Base-by-base conservation (phyloP, 2,113 vertebrate species). In the Nycticorax nycticorax region DNA sequence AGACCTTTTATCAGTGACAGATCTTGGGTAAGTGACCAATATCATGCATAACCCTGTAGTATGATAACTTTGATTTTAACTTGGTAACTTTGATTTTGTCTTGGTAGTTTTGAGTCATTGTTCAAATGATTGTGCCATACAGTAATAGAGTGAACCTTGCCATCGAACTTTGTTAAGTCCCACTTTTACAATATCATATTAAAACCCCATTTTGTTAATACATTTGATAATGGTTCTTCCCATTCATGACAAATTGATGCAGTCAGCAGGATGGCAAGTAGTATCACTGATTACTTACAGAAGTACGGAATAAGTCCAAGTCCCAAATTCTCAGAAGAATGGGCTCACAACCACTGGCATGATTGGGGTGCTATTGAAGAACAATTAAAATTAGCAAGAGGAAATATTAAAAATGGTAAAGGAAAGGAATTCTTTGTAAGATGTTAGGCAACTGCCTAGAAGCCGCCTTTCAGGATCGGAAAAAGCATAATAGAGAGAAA, bases 321-420 rank as follows among this genome's bases (percentile, higher is more conserved):
- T 27, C 47, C 13, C 30, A 41, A 15, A 52, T 78, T 63, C 30
- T 33, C 28, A 52, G 75, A 32, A 77, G n/a, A 63, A 52, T 7
- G 8, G 30, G 17, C 23, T 52, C 0, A 0, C 3, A 5, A 63
- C 4, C 48, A 64, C 28, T 41, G 9, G 17, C 23, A 41, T 52
- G 30, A 52, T 11, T 41, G 35, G 17, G 17, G 23, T 41, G 47
- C 35, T 41, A 47, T 22, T 22, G 75, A 78, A 52, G 12, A 47
- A 78, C 12, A 27, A 24, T 32, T 63, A 63, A 63, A 39, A 24
- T 52, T 33, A 39, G 12, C 21, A 24, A 50, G 17, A 37, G 32
- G 41, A n/a, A 20, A 59, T 45, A 50, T 13, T 39, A 39, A 77
- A 48, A 28, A 63, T 52, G 16, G 22, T 19, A 63, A 56, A 67